Evolutionary conservation across 1,140 invertebrate genomes (phyloP).

Genomic region (Hylaeus volcanicus): DNA sequence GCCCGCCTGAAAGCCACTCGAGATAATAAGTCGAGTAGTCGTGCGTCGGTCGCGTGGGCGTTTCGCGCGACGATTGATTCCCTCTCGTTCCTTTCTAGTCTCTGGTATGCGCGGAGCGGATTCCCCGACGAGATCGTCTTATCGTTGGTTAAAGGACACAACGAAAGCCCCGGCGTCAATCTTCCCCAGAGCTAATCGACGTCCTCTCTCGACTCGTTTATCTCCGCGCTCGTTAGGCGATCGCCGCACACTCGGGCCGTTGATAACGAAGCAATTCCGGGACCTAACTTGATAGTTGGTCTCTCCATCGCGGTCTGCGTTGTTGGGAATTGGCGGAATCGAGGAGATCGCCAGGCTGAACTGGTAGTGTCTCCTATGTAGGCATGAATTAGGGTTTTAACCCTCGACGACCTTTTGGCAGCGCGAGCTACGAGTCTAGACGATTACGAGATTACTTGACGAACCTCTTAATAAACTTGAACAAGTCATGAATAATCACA

Average conservation of each 20-base stretch:
- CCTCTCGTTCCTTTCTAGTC: constrained; percentile 48
- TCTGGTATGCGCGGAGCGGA: constrained; percentile 31
- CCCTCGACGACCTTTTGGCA: no score
- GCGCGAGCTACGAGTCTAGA: no score
- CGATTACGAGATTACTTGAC: no score
- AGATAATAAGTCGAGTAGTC: constrained; percentile 41
- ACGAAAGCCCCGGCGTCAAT: constrained; percentile 25
- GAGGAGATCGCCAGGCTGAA: not conserved
- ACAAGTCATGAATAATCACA: no score
- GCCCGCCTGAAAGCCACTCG: constrained; percentile 29
- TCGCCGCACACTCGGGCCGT: not conserved
- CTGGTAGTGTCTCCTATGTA: not conserved
- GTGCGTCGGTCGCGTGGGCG: constrained; percentile 46
- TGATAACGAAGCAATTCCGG: constrained; percentile 18
- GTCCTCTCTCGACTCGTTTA: not conserved
- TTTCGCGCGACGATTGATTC: constrained; percentile 31
- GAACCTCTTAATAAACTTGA: no score
- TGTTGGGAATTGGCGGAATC: not conserved
- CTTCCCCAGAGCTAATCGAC: not conserved
- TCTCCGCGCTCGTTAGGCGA: not conserved
- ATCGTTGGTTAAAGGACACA: constrained; percentile 11
- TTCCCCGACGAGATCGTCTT: constrained; percentile 46
- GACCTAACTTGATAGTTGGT: not conserved
- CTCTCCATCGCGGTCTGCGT: not conserved
- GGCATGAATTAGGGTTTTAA: not conserved